A percentile compares a stretch with the other conserved stretches of the same genome.
Evolutionary conservation across 2,888 invertebrate species (phyloP).

Genomic region (Eupithecia dodoneata): DNA sequence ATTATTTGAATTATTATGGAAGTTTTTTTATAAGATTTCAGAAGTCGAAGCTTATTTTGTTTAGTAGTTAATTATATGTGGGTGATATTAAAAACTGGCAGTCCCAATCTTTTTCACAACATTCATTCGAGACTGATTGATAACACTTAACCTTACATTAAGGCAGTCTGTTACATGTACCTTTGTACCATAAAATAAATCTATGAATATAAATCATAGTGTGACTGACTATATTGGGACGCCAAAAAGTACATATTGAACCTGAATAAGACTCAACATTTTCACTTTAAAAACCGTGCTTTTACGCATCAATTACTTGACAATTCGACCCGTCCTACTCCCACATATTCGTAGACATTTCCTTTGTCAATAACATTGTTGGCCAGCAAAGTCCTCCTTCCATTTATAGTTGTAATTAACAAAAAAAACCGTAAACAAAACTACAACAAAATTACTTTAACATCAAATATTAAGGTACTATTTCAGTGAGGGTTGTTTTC

Average conservation of each 20-base stretch:
- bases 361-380: neutral
- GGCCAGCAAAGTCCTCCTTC: neutral
- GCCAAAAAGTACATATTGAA: neutral
- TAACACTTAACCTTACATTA: slow-evolving; percentile 13
- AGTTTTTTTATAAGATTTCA: slow-evolving; percentile 43
- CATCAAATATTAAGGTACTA: neutral
- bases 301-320: neutral
- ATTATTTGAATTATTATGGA: neutral
- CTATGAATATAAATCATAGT: neutral
- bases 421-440: neutral
- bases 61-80: neutral
- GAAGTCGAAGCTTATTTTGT: neutral
- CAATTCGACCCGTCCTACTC: neutral
- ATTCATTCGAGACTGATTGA: slow-evolving; percentile 3
- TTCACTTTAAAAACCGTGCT: neutral
- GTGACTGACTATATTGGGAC: neutral
- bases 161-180: slow-evolving; percentile 35
- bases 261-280: neutral
- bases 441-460: neutral
- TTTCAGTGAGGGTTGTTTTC: neutral
- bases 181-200: slow-evolving; percentile 46
- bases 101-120: neutral
- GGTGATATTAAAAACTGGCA: neutral
- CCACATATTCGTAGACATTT: neutral
- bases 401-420: neutral